Base-by-base conservation (phyloP, 2,888 invertebrate genomes). In the Adelognathus sp. region DNA sequence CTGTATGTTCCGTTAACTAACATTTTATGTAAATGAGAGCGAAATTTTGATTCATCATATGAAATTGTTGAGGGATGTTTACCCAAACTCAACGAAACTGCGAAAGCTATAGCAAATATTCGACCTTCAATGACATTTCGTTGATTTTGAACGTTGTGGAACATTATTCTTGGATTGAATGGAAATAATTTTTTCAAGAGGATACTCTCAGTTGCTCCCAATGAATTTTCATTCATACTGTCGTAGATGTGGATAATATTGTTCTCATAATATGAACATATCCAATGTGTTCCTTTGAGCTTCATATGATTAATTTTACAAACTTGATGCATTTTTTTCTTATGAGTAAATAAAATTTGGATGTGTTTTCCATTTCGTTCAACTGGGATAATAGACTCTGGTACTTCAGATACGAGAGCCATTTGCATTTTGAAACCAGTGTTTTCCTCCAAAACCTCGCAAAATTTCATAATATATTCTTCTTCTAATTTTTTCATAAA, bases 401-500 rank as follows among this genome's bases (percentile, higher is more conserved):
- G 70, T 56, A 70, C 31, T 58, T 70, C 58, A 21, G 27, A 70
- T 16, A 58, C 9, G 9, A 70, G 14, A 21, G 70, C 44, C 29
- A 60, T 18, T 58, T 70, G 70, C 70, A 70, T 70, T 56, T 29
- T 29, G 31, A 24, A 58, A 24, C 44, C 70, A 58, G 70, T 70
- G 14, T 54, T 70, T 21, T 56, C 41, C 39, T 60, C 29, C n/a
- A 70, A 60, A 29, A 70, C 4, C 18, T 58, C 58, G 18, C 27
- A 14, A 14, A 70, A 70, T 44, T 44, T 44, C 29, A 7, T 39
- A 58, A 70, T 70, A 31, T 70, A 44, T 52, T 67, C 67, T 16
- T 67, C 67, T 67, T 67, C 67, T 33, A 69, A 58, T 69, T 56
- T 56, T 39, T 61, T 61, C 2, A n/a, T 6, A 24, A 14, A 16